Evolutionary conservation across 2,113 vertebrate species (phyloP).

Genomic region (Bubo bubo): DNA sequence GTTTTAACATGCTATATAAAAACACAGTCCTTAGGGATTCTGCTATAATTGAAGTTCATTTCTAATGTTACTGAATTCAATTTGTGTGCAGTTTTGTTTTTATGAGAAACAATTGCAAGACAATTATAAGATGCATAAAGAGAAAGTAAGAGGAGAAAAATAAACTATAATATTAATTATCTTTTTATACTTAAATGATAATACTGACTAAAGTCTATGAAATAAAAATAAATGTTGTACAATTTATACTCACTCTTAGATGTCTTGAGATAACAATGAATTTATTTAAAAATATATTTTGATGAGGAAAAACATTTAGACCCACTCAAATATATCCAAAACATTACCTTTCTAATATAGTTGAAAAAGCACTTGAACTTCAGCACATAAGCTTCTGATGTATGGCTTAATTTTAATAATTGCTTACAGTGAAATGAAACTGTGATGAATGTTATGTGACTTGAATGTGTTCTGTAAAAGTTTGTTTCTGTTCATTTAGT

Average conservation of each 20-base stretch:
- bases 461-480: not conserved
- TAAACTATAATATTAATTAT: not conserved
- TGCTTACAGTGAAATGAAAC: not conserved
- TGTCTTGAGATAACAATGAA: not conserved
- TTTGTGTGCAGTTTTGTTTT: not conserved
- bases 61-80: not conserved
- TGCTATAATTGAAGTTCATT: not conserved
- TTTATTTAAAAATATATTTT: not conserved
- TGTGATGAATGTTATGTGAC: not conserved
- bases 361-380: not conserved
- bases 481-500: not conserved
- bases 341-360: not conserved
- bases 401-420: not conserved
- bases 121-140: not conserved
- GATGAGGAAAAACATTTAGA: not conserved
- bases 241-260: not conserved
- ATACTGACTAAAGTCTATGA: not conserved
- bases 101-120: not conserved
- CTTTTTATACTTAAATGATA: not conserved
- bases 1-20: not conserved
- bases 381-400: not conserved
- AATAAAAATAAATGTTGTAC: not conserved
- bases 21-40: not conserved
- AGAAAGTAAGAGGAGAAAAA: not conserved
- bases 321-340: not conserved